phyloP scores from a whole-genome alignment of 2,888 invertebrate genomes.

The Fabriciana adippe region DNA sequence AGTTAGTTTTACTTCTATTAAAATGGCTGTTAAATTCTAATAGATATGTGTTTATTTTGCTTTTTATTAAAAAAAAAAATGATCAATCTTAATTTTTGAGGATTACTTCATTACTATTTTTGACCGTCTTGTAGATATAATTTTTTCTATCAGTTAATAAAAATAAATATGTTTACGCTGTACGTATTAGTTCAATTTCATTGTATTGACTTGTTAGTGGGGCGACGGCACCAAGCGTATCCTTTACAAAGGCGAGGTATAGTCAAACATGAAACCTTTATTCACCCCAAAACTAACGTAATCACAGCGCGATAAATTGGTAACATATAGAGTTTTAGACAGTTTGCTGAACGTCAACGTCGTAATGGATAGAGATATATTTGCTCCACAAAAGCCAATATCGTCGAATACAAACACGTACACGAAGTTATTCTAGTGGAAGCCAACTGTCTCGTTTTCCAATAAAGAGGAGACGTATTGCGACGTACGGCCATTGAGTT shows the following conservation, averaged over 20 bases:
- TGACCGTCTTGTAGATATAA: too few species aligned
- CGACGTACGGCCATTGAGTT: constrained; percentile 70
- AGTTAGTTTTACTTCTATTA: too few species aligned
- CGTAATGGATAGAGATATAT: constrained; percentile 53
- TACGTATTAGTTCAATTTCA: neutral
- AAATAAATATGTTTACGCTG: neutral
- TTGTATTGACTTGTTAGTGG: constrained; percentile 1
- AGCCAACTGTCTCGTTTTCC: constrained; percentile 76
- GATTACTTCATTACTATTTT: too few species aligned
- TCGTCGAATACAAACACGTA: constrained; percentile 65
- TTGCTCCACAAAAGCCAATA: constrained; percentile 68
- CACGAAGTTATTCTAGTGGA: constrained; percentile 64
- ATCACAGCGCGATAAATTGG: constrained; percentile 22
- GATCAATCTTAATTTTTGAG: too few species aligned
- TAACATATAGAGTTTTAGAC: constrained; percentile 22
- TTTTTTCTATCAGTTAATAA: too few species aligned
- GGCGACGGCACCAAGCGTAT: neutral
- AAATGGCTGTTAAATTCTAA: too few species aligned
- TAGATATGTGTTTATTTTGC: too few species aligned
- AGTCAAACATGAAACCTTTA: constrained; percentile 12
- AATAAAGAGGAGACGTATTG: constrained; percentile 74
- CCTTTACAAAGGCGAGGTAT: constrained; percentile 3
- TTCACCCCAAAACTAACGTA: constrained; percentile 20
- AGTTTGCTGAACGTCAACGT: constrained; percentile 34
- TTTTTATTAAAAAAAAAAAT: too few species aligned